Conservation (phyloP, 1,140 invertebrate genomes). For the Tetramorium simillimum region DNA sequence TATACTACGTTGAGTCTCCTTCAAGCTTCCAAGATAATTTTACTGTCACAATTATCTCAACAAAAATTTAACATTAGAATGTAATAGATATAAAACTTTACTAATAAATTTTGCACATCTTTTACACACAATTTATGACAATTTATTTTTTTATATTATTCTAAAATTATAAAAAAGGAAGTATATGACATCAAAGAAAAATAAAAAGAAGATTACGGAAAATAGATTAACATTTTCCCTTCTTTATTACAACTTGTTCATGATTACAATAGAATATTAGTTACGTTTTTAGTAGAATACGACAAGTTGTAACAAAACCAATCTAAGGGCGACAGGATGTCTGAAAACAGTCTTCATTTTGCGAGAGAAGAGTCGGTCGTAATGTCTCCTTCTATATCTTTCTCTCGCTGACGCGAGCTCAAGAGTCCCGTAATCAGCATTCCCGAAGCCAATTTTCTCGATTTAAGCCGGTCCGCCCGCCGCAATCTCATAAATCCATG, state of each 20-base stretch:
- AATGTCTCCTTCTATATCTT: neutral
- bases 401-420: slow-evolving; percentile 2
- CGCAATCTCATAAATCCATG: slow-evolving; percentile 50
- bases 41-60: neutral
- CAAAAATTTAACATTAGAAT: neutral
- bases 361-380: neutral
- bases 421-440: slow-evolving; percentile 50
- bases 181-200: neutral
- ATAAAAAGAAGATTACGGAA: neutral
- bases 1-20: neutral
- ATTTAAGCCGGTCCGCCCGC: slow-evolving; percentile 38
- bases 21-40: neutral
- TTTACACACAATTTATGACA: neutral
- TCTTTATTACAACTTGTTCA: too few species aligned
- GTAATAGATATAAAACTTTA: neutral
- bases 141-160: neutral
- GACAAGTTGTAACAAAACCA: slow-evolving; percentile 15
- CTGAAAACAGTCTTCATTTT: neutral
- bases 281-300: neutral
- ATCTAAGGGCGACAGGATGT: slow-evolving; percentile 11
- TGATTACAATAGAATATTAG: neutral
- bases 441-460: slow-evolving; percentile 52
- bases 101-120: neutral
- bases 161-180: neutral
- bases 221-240: neutral